Conservation (phyloP, 2,888 invertebrate species). For the Zaprionus bogoriensis region DNA sequence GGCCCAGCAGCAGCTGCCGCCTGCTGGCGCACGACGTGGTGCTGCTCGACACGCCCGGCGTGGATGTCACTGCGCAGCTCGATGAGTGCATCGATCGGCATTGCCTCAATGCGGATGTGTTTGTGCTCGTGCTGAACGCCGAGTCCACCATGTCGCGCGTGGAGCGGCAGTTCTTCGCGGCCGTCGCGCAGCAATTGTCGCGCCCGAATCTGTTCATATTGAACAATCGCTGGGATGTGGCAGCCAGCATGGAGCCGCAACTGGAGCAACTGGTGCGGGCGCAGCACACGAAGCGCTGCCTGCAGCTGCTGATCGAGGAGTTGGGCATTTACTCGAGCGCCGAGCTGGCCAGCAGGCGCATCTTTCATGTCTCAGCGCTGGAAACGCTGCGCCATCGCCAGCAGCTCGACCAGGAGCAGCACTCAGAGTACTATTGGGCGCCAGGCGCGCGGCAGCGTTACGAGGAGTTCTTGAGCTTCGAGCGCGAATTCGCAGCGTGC, state of each 20-base stretch:
- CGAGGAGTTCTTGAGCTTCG: constrained; percentile 99
- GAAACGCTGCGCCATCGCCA: constrained; percentile 91
- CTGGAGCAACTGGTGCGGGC: constrained; percentile 87
- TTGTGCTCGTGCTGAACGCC: constrained; percentile 98
- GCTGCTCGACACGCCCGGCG: constrained; percentile 98
- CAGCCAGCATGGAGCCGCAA: constrained; percentile 96
- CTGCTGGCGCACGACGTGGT: constrained; percentile 98
- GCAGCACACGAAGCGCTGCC: constrained; percentile 97
- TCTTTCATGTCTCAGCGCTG: constrained; percentile 99
- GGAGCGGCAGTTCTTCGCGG: constrained; percentile 99
- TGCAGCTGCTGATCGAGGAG: constrained; percentile 96
- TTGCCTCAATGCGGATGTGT: constrained; percentile 99
- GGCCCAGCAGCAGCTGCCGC: constrained; percentile 94
- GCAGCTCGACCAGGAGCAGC: constrained; percentile 84
- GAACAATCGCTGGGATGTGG: constrained; percentile 99
- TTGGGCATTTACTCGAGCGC: constrained; percentile 92
- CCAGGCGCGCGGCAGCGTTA: constrained; percentile 93
- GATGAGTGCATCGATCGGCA: constrained; percentile 99
- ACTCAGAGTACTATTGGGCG: constrained; percentile 77
- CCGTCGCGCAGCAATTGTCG: constrained; percentile 96
- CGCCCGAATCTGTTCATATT: constrained; percentile 99
- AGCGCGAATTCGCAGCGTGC: constrained; percentile 98
- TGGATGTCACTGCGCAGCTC: constrained; percentile 98
- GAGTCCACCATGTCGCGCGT: constrained; percentile 99
- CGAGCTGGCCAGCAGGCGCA: constrained; percentile 94